Base-by-base conservation (phyloP, 1,140 invertebrate species). In the honey bee (Apis mellifera) region DNA sequence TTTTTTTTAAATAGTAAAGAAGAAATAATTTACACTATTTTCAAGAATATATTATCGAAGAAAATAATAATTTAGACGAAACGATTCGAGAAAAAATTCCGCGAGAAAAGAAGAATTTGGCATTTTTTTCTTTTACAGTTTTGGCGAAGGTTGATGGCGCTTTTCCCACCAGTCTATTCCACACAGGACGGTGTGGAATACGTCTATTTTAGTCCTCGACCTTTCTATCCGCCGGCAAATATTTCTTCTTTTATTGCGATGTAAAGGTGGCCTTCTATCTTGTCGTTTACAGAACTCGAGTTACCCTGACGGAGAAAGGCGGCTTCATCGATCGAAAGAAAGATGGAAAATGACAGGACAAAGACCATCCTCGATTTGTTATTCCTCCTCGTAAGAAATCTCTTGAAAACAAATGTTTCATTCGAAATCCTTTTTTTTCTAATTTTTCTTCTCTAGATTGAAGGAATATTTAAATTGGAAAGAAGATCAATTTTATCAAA, bases 181-280 rank as follows among this genome's bases (percentile, higher is more conserved):
- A 8, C 26, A n/a, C 50, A 15, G 55, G 8, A 1, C 11, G 15
- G 11, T 19, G 12, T 68, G n/a, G n/a, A n/a, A n/a, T 57, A 19
- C 59, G 70, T 80, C 78, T 80, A 80, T 80, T 80, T 80, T 64
- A 64, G 50, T 59, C 78, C 19, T 11, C 78, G 70, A 73, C 78
- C 78, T 80, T 80, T 74, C 57, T 13, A 12, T 15, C 48, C 23
- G 15, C 26, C 17, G 21, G 42, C 70, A 73, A 73, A 73, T 73
- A 72, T 73, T 64, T 73, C 59, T 32, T 73, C 21, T 32, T 55
- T 64, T 73, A 64, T 64, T 54, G 59, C 48, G 69, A 73, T 50
- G 59, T 42, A 42, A 42, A 32, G 78, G 59, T 73, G 54, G 59
- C 78, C 50, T 55, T 54, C 59, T 65, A 73, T 57, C 70, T 42